phyloP scores from a whole-genome alignment of 2,888 invertebrate species.

The Pheosia gnoma region DNA sequence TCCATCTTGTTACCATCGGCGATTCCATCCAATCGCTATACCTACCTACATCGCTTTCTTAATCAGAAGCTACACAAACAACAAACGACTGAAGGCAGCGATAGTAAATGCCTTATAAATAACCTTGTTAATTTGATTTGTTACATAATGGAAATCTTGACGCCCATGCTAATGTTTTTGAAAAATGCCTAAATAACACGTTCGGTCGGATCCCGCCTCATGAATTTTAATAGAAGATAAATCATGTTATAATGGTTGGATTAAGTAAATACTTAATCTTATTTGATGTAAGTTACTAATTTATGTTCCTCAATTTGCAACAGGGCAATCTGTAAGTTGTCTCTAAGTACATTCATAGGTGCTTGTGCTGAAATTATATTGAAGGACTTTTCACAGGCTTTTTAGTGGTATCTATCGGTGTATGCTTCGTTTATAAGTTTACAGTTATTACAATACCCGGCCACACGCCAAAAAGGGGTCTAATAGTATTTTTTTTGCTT shows the following conservation, averaged over 20 bases:
- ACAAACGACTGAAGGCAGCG: constrained; percentile 11
- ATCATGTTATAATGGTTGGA: neutral
- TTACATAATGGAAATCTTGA: constrained; percentile 12
- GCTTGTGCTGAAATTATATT: no score
- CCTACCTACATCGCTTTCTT: constrained; percentile 31
- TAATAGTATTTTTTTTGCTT: no score
- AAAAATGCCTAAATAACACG: constrained; percentile 24
- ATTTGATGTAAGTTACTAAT: no score
- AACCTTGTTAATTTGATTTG: constrained; percentile 7
- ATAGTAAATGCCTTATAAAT: constrained; percentile 16
- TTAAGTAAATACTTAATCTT: no score
- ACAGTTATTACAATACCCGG: no score
- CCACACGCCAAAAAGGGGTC: no score
- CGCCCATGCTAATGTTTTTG: constrained; percentile 21
- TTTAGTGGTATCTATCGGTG: no score
- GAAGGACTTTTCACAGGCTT: no score
- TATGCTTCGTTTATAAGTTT: no score
- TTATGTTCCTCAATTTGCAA: no score
- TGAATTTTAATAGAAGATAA: constrained; percentile 32
- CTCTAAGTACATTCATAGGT: no score
- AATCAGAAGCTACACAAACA: constrained; percentile 9
- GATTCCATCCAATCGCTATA: constrained; percentile 19
- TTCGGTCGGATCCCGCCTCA: constrained; percentile 18
- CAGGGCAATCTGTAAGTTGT: no score
- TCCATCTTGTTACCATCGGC: constrained; percentile 24